These are phyloP conservation scores for Chionis minor DNA, from an alignment of 2,113 vertebrate genomes.

Conservation along the genomic window DNA sequence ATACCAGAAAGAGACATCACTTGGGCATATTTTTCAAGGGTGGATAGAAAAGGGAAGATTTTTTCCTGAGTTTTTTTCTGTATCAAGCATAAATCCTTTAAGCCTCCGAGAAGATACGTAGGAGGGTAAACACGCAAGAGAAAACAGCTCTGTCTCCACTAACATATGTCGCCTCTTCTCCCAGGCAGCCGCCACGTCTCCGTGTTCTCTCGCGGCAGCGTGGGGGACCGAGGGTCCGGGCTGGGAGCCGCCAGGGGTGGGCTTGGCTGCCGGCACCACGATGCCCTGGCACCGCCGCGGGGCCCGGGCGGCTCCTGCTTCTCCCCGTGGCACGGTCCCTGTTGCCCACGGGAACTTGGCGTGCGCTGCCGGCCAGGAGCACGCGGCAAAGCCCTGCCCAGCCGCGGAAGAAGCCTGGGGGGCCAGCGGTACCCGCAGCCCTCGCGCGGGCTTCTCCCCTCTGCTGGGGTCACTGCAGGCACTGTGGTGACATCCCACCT, in stretches of 20 bases:
- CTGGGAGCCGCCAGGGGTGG: too few relatives aligned
- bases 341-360: fast-evolving
- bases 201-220: fast-evolving
- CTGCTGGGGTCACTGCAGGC: background rate
- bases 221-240: fast-evolving
- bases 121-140: background rate
- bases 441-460: background rate
- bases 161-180: background rate
- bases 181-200: background rate
- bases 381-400: fast-evolving
- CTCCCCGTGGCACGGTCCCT: background rate
- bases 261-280: background rate
- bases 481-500: background rate
- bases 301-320: fast-evolving
- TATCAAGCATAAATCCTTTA: slow-evolving; percentile 3
- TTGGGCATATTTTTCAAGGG: background rate
- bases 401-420: fast-evolving
- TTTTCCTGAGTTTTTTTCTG: background rate
- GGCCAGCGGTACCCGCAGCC: background rate
- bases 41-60: background rate
- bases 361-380: fast-evolving
- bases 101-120: background rate
- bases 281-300: fast-evolving
- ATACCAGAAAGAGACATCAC: slow-evolving; percentile 47
- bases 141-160: background rate